phyloP scores from a whole-genome alignment of 1,140 invertebrate genomes.

The Micrasema longulum region DNA sequence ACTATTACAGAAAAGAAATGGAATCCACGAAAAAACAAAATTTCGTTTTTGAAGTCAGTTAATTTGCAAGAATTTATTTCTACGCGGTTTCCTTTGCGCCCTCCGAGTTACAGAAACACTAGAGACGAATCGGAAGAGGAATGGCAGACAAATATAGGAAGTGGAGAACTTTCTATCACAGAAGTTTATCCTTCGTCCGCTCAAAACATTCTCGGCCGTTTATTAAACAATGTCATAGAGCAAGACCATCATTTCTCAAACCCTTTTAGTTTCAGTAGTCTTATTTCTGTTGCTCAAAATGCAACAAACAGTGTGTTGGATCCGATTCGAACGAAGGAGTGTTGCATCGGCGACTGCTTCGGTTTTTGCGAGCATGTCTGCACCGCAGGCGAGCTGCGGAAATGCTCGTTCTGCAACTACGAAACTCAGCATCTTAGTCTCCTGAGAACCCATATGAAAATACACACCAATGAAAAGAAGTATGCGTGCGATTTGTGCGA shows the following conservation, averaged over 20 bases:
- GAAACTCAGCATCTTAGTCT: slow-evolving; percentile 9
- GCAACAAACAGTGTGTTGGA: too few relatives aligned
- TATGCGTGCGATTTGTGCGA: slow-evolving; percentile 23
- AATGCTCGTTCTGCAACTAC: slow-evolving; percentile 12
- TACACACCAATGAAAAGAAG: neutral
- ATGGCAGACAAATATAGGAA: slow-evolving; percentile 28
- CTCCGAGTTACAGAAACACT: neutral
- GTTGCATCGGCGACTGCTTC: slow-evolving; percentile 9
- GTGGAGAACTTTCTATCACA: slow-evolving; percentile 22
- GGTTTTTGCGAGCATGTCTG: slow-evolving; percentile 15
- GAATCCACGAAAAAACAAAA: neutral
- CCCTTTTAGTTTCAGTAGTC: too few relatives aligned
- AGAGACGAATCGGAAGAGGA: slow-evolving; percentile 13
- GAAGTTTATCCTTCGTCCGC: too few relatives aligned
- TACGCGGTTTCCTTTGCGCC: neutral
- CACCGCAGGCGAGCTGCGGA: slow-evolving; percentile 3
- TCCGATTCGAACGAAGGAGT: slow-evolving; percentile 4
- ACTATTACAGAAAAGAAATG: slow-evolving; percentile 13
- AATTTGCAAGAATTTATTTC: slow-evolving; percentile 20
- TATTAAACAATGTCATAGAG: too few relatives aligned
- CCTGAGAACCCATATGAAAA: neutral
- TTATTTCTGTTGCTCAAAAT: too few relatives aligned
- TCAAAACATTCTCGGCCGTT: too few relatives aligned
- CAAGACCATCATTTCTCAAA: too few relatives aligned
- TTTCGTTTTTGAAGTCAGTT: slow-evolving; percentile 6